Percentiles rank a stretch among this genome's conserved stretches.
phyloP scores from a whole-genome alignment of 2,113 vertebrate species.

The Alectura lathami region DNA sequence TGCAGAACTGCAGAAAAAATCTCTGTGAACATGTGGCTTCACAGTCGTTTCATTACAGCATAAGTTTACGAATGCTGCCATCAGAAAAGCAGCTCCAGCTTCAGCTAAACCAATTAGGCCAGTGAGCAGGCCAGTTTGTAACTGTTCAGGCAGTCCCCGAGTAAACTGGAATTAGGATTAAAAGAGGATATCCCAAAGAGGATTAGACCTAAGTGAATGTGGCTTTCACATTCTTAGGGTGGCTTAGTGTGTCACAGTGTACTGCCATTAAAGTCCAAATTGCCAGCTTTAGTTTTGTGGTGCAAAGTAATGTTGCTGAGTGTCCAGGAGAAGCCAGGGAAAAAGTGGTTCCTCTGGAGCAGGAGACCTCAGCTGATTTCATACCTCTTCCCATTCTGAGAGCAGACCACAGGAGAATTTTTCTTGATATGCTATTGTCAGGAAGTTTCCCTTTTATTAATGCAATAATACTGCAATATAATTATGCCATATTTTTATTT shows the following conservation, averaged over 20 bases:
- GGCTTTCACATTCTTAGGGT: neutral
- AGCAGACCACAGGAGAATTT: neutral
- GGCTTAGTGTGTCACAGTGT: neutral
- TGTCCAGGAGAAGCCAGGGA: neutral
- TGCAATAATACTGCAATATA: neutral
- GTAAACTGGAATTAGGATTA: neutral
- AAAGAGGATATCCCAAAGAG: neutral
- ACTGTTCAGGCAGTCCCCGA: neutral
- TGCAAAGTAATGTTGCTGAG: neutral
- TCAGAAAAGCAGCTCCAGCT: neutral
- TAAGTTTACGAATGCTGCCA: neutral
- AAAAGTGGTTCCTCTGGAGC: neutral
- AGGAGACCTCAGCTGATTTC: neutral
- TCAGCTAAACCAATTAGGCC: neutral
- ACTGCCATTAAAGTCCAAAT: neutral
- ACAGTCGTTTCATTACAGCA: neutral
- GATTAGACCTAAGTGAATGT: neutral
- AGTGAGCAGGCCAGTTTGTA: neutral
- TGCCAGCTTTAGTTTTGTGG: neutral
- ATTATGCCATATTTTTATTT: slow-evolving; percentile 2
- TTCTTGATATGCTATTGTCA: neutral
- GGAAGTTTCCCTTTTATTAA: neutral
- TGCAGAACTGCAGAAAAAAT: neutral
- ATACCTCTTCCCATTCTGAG: neutral
- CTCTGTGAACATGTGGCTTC: rapidly evolving